These are phyloP conservation scores for Pempheris klunzingeri DNA, from an alignment of 2,797 vertebrate species.

Conservation along the genomic window DNA sequence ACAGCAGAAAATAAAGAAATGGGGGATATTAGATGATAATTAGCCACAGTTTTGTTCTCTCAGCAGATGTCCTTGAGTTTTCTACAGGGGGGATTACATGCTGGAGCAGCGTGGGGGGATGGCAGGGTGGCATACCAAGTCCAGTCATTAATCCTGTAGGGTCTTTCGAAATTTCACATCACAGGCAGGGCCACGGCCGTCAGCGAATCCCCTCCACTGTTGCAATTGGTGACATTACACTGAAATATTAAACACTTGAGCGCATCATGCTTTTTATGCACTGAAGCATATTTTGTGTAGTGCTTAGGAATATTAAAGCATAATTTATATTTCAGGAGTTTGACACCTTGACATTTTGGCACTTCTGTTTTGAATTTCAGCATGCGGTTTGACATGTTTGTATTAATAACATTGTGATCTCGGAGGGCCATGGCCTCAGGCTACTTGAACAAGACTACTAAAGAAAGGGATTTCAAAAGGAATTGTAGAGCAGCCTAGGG, in stretches of 20 bases:
- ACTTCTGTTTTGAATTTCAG: conserved; percentile 88
- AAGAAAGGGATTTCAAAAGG: conserved; percentile 90
- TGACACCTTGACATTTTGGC: conserved; percentile 89
- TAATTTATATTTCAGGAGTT: conserved; percentile 87
- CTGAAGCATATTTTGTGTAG: conserved; percentile 79
- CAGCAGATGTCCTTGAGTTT: conserved; percentile 49
- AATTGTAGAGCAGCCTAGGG: conserved; percentile 88
- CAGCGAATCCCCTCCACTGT: conserved; percentile 54
- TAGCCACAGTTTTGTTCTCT: conserved; percentile 57
- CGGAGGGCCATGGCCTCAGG: conserved; percentile 88
- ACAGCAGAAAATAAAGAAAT: conserved; percentile 34
- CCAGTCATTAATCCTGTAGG: conserved; percentile 70
- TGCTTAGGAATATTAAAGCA: conserved; percentile 87
- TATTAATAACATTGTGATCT: conserved; percentile 91
- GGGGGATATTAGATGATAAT: conserved; percentile 51
- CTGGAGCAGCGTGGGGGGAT: conserved; percentile 8
- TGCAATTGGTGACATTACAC: conserved; percentile 71
- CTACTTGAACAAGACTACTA: conserved; percentile 88
- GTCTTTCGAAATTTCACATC: conserved; percentile 66
- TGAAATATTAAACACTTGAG: conserved; percentile 79
- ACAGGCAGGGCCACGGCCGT: conserved; percentile 57
- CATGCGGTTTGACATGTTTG: conserved; percentile 90
- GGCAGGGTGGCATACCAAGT: conserved; percentile 44
- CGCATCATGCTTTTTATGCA: conserved; percentile 74
- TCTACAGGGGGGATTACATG: conserved; percentile 18